phyloP scores from a whole-genome alignment of 2,888 invertebrate species.

The Andrena dorsata region DNA sequence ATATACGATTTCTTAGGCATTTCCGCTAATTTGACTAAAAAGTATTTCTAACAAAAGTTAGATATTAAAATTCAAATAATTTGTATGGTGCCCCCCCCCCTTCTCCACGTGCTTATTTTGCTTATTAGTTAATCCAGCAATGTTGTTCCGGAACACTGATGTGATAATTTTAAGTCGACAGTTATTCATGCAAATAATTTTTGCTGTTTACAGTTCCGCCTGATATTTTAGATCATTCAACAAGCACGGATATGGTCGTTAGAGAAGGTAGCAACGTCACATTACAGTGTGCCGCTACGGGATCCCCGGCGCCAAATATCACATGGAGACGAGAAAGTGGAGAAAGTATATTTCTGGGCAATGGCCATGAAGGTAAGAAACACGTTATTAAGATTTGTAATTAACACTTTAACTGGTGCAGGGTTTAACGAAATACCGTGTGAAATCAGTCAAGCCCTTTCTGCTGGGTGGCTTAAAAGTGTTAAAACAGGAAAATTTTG shows the following conservation, averaged over 20 bases:
- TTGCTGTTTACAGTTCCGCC: slow-evolving; percentile 88
- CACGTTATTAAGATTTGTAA: neutral
- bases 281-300: slow-evolving; percentile 92
- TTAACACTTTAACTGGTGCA: neutral
- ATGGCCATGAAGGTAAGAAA: slow-evolving; percentile 81
- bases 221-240: slow-evolving; percentile 90
- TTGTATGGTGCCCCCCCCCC: too few relatives aligned
- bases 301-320: slow-evolving; percentile 92
- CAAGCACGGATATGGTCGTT: slow-evolving; percentile 91
- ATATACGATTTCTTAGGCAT: too few relatives aligned
- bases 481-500: too few relatives aligned
- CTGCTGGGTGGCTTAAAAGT: too few relatives aligned
- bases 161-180: neutral
- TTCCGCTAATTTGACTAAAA: too few relatives aligned
- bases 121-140: neutral
- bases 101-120: too few relatives aligned
- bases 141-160: neutral
- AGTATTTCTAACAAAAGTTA: too few relatives aligned
- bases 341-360: slow-evolving; percentile 86
- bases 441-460: too few relatives aligned
- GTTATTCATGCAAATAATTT: neutral
- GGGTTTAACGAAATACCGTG: too few relatives aligned
- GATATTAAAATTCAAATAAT: too few relatives aligned
- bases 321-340: slow-evolving; percentile 93
- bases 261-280: slow-evolving; percentile 92